Base-by-base conservation (phyloP, 2,888 invertebrate genomes). In the Agonopterix heracliana region DNA sequence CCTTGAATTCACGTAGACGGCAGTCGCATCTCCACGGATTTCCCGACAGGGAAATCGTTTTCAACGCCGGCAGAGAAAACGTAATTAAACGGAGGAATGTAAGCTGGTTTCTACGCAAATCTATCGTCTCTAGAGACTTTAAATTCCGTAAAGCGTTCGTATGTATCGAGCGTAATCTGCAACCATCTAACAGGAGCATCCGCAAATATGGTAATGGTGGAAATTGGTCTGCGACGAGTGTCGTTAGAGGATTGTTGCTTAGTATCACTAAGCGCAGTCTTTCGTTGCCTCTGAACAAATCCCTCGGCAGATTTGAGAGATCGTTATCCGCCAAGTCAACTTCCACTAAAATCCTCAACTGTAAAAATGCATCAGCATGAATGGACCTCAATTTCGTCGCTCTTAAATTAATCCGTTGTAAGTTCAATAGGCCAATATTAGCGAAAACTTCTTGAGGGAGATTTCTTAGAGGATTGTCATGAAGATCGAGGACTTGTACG, bases 21-120 rank as follows among this genome's bases (percentile, higher is more conserved):
- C 97, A 97, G 75, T 97, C 96, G 76, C 97, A 97, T 67, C 91
- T 91, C 97, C 97, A 97, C 4, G 95, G 96, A 78, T 97, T 97
- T 34, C 94, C 94, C 56, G 95, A 94, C 47, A 97, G 78, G 9
- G 93, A 91, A 35, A 97, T 88, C 1, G 95, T 94, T 80, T 96
- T 96, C 52, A 97, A 89, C 62, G 93, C 93, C 40, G 92, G 91
- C 68, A 96, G 90, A 53, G 93, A 93, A 74, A 93, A 87, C 36
- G 87, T 86, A 74, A 80, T 84, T 81, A 86, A 78, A 88, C 83
- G 89, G 75, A 91, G 79, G 78, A 87, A 85, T 77, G 93, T 92
- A 55, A 97, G 90, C 61, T 92, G 89, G 84, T 97, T 97, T 68
- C 93, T 92, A 74, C 95, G 93, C 57, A 97, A 89, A 82, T 95